Conservation (phyloP, 2,797 vertebrate genomes). For the Synanceia verrucosa region DNA sequence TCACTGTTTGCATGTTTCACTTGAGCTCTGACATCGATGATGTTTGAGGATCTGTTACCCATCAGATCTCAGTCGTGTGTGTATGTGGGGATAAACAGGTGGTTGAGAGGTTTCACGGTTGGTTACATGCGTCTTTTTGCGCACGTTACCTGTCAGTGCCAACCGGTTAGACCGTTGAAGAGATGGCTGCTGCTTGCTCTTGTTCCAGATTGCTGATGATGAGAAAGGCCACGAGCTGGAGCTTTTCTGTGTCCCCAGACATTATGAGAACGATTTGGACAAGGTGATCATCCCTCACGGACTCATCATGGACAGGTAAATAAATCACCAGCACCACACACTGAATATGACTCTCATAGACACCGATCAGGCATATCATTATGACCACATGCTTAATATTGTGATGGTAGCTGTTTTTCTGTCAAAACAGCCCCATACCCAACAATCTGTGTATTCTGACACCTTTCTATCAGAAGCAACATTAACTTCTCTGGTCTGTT, state of each 20-base stretch:
- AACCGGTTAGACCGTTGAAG: conserved; percentile 4
- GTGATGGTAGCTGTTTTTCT: no score
- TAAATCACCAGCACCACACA: neutral
- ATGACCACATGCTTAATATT: no score
- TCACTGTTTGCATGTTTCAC: neutral
- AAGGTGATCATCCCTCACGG: conserved; percentile 88
- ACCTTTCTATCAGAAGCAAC: no score
- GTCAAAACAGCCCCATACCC: no score
- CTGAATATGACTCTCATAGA: no score
- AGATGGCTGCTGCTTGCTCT: neutral
- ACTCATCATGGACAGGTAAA: conserved; percentile 88
- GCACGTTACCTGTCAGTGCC: conserved; percentile 9
- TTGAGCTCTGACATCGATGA: neutral
- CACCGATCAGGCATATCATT: no score
- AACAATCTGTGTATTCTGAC: no score
- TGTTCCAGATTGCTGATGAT: conserved; percentile 82
- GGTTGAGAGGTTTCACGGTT: conserved; percentile 36
- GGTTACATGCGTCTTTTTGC: neutral
- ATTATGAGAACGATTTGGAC: conserved; percentile 86
- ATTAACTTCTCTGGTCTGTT: no score
- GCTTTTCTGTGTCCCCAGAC: conserved; percentile 86
- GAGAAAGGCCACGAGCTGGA: conserved; percentile 82
- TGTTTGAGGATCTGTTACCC: neutral
- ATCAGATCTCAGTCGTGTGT: neutral
- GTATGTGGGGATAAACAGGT: conserved; percentile 58